Base-by-base conservation (phyloP, 2,113 vertebrate genomes). In the Pachyramphus minor region DNA sequence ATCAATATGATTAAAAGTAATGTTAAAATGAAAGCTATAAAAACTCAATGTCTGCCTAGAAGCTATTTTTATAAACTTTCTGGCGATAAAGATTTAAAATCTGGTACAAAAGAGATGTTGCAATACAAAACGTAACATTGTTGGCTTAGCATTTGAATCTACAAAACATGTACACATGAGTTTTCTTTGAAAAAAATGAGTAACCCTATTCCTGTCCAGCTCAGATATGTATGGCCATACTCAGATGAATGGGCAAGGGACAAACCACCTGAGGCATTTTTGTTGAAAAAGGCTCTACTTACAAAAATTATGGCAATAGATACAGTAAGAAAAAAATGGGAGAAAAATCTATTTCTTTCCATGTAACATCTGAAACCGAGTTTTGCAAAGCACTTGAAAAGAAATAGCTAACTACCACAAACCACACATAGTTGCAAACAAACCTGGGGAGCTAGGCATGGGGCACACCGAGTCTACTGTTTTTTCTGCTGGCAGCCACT, bases 1-100 rank as follows among this genome's bases (percentile, higher is more conserved):
- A 82, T 94, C 56, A 86, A 42, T 82, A 76, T 86, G 73, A 77
- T 95, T 93, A 87, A 86, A 86, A 71, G 30, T 39, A 69, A 69
- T 11, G 47, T 44, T 66, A 89, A 95, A 96, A 78, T 56, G 58
- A 90, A 88, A 90, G 50, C 15, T 17, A 73, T 8, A 64, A 89
- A 75, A 91, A 73, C 62, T 84, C 31, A 78, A 47, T 39, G 52
- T 30, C n/a, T 75, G 31, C 25, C 63, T 19, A 90, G 68, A 84
- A 74, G 33, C 42, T 87, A 23, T 73, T 93, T 89, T 82, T 47
- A 56, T 42, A 58, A 78, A 78, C 13, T 68, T 95, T 60, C 23
- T 87, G 2, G 22, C 67, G 25, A 90, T 22, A 93, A 67, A 79
- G 24, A 59, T 84, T 87, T 77, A 55, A 85, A 92, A 87, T 82